Evolutionary conservation across 2,888 invertebrate genomes (phyloP), one percentile per base, ranked within the genome.

Genomic region (Luffia ferchaultella): DNA sequence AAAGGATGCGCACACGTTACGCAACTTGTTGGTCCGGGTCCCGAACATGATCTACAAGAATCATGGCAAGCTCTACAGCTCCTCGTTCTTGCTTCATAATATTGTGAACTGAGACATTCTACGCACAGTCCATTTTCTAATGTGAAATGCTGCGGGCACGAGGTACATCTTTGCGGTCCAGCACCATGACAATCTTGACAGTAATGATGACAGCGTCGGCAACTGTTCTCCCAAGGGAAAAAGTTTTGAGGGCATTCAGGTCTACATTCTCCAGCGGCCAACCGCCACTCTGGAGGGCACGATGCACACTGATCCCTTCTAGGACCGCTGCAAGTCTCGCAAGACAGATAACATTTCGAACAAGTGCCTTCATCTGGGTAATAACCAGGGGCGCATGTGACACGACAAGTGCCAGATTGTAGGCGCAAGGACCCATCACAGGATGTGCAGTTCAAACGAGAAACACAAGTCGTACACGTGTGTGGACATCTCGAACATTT

Each of bases 181-280:
- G 91, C 90, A 55, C 90, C 95, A 68, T 90, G 90, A 70, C 96
- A 96, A 60, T 93, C 93, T 57, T 90, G 89, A 73, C 96, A 96
- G 65, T 92, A 93, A 71, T 93, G 92, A 79, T 95, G 94, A 76
- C 96, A 96, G 71, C 92, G 93, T 57, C 92, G 91, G 66, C 96
- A 96, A 7, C 93, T 93, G 61, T 88, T 92, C 56, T 88, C 87
- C 2, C 90, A 90, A 73, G 93, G 91, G 76, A 1, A 42, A n/a
- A 18, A 45, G 79, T 80, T 93, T 73, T 92, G 91, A 0, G 95
- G 93, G 70, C 95, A 95, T 62, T 92, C 91, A 0, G 93, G 91
- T 61, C 93, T 90, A 62, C 95, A 95, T 69, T 93, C 92, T 1
- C 94, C 93, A 1, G 92, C 92, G 0, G 93, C 91, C 53, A 95